Evolutionary conservation across 2,113 vertebrate species (phyloP), one percentile per base, ranked within the genome.

Genomic region (Percina caprodes): DNA sequence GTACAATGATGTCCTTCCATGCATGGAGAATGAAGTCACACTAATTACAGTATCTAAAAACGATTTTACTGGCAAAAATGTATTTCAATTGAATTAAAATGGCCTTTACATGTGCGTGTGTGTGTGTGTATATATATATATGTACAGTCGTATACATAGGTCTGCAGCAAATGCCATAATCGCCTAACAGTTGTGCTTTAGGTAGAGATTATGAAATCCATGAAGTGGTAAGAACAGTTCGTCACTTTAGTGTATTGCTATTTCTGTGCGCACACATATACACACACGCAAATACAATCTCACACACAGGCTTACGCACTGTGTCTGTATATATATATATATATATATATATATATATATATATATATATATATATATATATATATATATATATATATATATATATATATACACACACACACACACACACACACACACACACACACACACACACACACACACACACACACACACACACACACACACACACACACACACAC

Each of bases 91-190:
- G 2, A 68, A 67, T 21, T 77, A 23, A 73, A 68, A 67, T 66
- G 42, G 13, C 2, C 15, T 15, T 33, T 35, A 12, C n/a, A n/a
- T n/a, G n/a, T 33, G 49, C 54, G 60, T 82, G 16, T 35, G 10
- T 24, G 15, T 52, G 23, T 77, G 26, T 55, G 5, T 76, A 7
- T 54, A 26, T 6, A 24, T n/a, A n/a, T n/a, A n/a, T n/a, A n/a
- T n/a, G n/a, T n/a, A 77, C 2, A 18, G 63, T 39, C 10, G 39
- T 39, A 42, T 39, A 39, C 9, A n/a, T 4, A 74, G 35, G 30
- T 74, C 71, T 55, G 13, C 72, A 83, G 74, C 82, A 88, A 76
- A 87, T 86, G 75, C 74, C 24, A 66, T 92, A 90, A 92, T 89
- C 82, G 76, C 78, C 80, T 76, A 12, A 33, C 48, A 70, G 79